Conservation (phyloP, 1,140 invertebrate genomes). For the Bombus soroeensis region DNA sequence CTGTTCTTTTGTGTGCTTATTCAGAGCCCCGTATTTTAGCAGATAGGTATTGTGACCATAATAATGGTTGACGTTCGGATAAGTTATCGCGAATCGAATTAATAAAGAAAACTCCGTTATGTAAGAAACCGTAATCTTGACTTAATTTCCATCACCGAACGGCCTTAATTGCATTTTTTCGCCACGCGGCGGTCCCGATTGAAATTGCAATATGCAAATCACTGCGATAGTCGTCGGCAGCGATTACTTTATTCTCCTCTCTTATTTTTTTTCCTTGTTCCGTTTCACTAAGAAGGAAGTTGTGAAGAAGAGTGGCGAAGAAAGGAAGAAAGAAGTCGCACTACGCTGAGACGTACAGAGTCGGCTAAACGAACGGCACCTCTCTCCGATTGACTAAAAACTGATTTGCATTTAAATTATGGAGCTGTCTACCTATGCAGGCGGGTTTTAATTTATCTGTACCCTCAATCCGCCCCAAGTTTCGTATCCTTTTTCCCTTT, state of each 20-base stretch:
- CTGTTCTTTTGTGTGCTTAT: background rate
- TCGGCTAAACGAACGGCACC: constrained; percentile 58
- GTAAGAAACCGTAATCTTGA: background rate
- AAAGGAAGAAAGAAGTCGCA: constrained; percentile 53
- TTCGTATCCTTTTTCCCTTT: constrained; percentile 60
- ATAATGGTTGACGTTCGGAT: background rate
- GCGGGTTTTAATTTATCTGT: constrained; percentile 67
- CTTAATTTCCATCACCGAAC: background rate
- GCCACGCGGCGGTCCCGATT: constrained; percentile 3
- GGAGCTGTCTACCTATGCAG: constrained; percentile 61
- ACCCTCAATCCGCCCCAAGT: constrained; percentile 58
- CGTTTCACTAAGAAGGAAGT: constrained; percentile 11
- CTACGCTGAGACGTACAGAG: constrained; percentile 8
- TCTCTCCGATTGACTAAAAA: constrained; percentile 66
- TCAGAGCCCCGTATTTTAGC: background rate
- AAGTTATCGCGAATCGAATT: background rate
- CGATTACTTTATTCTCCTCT: constrained; percentile 15
- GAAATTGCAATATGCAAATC: constrained; percentile 43
- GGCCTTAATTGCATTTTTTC: constrained; percentile 30
- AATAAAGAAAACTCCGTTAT: background rate
- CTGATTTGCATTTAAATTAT: constrained; percentile 72
- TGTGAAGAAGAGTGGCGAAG: background rate
- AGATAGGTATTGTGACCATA: background rate
- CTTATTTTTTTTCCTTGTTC: background rate
- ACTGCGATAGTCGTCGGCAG: background rate